Conservation (phyloP, 2,113 vertebrate species). For the Macquaria australasica region DNA sequence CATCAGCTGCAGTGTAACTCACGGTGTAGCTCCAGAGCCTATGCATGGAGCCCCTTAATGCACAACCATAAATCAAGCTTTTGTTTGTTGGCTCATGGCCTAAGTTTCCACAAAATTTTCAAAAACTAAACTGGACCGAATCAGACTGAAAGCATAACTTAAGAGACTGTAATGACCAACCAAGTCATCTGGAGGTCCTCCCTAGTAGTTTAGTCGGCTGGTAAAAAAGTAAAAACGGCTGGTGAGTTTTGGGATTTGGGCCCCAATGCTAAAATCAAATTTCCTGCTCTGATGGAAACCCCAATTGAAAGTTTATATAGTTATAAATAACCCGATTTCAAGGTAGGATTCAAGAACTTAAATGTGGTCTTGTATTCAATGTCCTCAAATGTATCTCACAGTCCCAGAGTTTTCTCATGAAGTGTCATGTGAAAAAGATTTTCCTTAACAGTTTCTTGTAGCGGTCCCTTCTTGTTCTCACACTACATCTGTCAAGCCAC, state of each 20-base stretch:
- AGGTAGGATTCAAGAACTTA: conserved; percentile 17
- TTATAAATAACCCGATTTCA: conserved; percentile 43
- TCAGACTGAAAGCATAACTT: background rate
- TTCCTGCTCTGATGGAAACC: conserved; percentile 30
- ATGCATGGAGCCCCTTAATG: background rate
- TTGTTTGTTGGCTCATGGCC: background rate
- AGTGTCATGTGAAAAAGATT: conserved; percentile 36
- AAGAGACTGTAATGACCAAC: conserved; percentile 12
- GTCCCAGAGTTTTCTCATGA: background rate
- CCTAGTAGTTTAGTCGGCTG: background rate
- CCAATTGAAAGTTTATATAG: conserved; percentile 10
- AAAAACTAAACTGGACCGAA: background rate
- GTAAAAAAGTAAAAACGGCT: background rate
- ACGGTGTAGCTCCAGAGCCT: background rate
- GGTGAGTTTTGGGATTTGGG: conserved; percentile 13
- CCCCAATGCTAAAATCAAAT: conserved; percentile 4
- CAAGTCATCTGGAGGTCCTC: background rate
- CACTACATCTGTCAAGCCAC: conserved; percentile 55
- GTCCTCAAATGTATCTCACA: conserved; percentile 21
- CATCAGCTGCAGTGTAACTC: background rate
- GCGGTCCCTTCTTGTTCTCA: conserved; percentile 25
- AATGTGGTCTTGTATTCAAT: conserved; percentile 23
- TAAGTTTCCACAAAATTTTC: background rate
- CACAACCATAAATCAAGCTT: background rate
- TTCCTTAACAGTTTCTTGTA: conserved; percentile 8